Evolutionary conservation across 2,888 invertebrate species (phyloP), one percentile per base, ranked within the genome.

Genomic region (Eremobia ochroleuca): DNA sequence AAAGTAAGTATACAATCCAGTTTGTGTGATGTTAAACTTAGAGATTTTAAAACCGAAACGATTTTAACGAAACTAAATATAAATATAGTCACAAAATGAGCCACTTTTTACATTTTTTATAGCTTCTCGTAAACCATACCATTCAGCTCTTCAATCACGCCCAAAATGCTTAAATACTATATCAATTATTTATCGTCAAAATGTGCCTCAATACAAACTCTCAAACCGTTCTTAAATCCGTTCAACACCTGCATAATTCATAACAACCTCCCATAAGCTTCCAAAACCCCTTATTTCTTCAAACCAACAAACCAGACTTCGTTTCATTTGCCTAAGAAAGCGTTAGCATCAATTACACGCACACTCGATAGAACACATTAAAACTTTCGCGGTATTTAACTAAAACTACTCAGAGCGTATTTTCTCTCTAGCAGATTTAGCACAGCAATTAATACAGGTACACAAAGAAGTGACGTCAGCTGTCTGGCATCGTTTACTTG

Each of bases 401-500:
- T 73, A 62, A 72, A 74, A 79, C 68, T 68, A 59, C 66, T 77
- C 49, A 25, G 46, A 78, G 49, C 59, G 64, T 67, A 34, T 58
- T 67, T 55, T 31, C 43, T 62, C 46, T 83, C 15, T 40, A 37
- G 18, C 58, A 61, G 40, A 37, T 73, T 82, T 58, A 52, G 25
- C 67, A 76, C 74, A 55, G 64, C 68, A 77, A 87, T 77, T 74
- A 79, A 84, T 79, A 81, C 40, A 76, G 67, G 81, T 75, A 76
- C n/a, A 65, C 40, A 66, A 71, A 70, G 59, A 65, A 40, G 40
- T 81, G 73, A 79, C 65, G 79, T 77, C 77, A 85, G 82, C 81
- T 79, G 76, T 77, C 65, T 80, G 76, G 65, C 82, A 81, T 75
- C 86, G 87, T 88, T 91, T 86, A 88, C 86, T 89, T 85, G 85